Evolutionary conservation across 1,140 invertebrate genomes (phyloP).

Genomic region (Magallana gigas): DNA sequence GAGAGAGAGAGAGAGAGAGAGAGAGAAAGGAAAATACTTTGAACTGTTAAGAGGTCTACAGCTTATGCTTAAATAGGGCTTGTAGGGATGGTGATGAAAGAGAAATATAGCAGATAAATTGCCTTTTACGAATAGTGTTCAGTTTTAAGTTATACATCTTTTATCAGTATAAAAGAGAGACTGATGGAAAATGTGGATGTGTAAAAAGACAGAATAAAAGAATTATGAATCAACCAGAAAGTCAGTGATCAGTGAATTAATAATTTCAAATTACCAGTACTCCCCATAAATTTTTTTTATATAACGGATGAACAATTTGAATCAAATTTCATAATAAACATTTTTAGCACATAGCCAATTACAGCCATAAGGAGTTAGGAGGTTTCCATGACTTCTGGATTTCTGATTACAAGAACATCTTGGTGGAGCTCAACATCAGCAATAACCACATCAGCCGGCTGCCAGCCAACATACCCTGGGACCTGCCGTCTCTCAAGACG

Average conservation of each 20-base stretch:
- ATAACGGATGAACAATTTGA: neutral
- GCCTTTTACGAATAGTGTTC: too few species aligned
- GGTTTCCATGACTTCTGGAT: slow-evolving; percentile 58
- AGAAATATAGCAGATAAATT: too few species aligned
- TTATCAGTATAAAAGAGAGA: neutral
- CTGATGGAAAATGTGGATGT: neutral
- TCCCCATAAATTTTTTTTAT: neutral
- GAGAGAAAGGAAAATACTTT: neutral
- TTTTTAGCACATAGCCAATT: slow-evolving; percentile 32
- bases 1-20: neutral
- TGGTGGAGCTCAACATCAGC: slow-evolving; percentile 62
- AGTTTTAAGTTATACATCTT: too few species aligned
- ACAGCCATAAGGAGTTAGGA: slow-evolving; percentile 34
- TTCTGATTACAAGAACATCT: slow-evolving; percentile 39
- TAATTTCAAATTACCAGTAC: too few species aligned
- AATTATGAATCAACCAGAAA: neutral
- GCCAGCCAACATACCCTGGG: slow-evolving; percentile 64
- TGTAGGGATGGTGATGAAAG: too few species aligned
- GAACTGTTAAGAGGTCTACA: too few species aligned
- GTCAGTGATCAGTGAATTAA: too few species aligned
- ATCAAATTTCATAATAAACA: neutral
- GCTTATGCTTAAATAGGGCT: too few species aligned
- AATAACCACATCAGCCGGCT: slow-evolving; percentile 60
- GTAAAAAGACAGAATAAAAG: too few species aligned
- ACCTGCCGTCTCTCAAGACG: slow-evolving; percentile 56